A percentile compares a stretch with the other conserved stretches of the same genome.
Conservation (phyloP, 2,888 invertebrate species). For the Drosophila maculinotata region DNA sequence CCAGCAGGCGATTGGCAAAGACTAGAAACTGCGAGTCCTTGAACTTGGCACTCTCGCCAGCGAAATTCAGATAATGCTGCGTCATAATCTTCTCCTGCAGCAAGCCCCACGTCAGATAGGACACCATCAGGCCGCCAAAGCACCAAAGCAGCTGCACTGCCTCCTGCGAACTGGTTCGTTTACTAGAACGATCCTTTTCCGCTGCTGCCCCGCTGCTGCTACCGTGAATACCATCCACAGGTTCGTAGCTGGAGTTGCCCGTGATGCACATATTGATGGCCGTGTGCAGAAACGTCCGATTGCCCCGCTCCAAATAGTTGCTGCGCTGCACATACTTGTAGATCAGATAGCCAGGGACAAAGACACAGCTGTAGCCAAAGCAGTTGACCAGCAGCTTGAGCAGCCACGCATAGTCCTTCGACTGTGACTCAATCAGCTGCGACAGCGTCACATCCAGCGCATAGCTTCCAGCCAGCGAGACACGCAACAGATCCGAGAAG, state of each 20-base stretch:
- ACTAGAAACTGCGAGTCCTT: slow-evolving; percentile 98
- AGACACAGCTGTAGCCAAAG: slow-evolving; percentile 94
- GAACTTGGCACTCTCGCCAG: slow-evolving; percentile 89
- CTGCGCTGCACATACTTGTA: slow-evolving; percentile 92
- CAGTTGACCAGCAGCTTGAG: slow-evolving; percentile 92
- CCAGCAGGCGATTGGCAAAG: slow-evolving; percentile 96
- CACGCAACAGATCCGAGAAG: slow-evolving; percentile 82
- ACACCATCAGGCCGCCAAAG: slow-evolving; percentile 94
- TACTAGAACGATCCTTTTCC: slow-evolving; percentile 57
- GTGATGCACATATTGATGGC: slow-evolving; percentile 83
- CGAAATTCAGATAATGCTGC: slow-evolving; percentile 89
- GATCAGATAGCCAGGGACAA: slow-evolving; percentile 93
- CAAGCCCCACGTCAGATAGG: slow-evolving; percentile 98
- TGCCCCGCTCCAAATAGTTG: slow-evolving; percentile 90
- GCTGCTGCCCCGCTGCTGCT: slow-evolving; percentile 10
- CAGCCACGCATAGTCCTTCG: slow-evolving; percentile 89
- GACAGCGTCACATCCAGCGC: slow-evolving; percentile 78
- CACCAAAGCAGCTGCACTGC: slow-evolving; percentile 90
- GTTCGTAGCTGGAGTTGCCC: slow-evolving; percentile 77
- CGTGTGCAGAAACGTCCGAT: slow-evolving; percentile 77
- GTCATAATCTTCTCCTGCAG: slow-evolving; percentile 99
- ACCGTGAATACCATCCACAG: slow-evolving; percentile 84
- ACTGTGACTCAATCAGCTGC: slow-evolving; percentile 85
- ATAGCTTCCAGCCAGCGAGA: slow-evolving; percentile 83
- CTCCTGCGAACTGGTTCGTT: slow-evolving; percentile 87